Conservation (phyloP, 2,797 vertebrate genomes). For the Galaxias olidus region DNA sequence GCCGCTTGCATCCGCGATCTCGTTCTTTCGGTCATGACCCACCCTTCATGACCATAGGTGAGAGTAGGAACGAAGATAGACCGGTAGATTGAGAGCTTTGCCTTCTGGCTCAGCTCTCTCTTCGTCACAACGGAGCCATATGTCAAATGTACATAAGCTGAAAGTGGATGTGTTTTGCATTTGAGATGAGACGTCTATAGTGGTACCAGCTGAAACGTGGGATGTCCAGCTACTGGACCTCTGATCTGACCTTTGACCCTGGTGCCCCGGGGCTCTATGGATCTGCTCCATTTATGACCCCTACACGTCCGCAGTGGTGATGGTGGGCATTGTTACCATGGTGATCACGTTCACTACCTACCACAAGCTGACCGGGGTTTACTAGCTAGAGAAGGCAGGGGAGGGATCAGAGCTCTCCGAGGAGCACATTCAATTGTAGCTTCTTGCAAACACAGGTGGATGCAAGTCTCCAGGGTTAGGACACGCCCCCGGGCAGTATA, state of each 20-base stretch:
- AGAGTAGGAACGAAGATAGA: too few relatives aligned
- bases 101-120: too few relatives aligned
- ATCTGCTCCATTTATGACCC: constrained; percentile 35
- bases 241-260: constrained; percentile 36
- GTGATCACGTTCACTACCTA: constrained; percentile 44
- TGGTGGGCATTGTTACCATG: constrained; percentile 58
- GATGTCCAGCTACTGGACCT: too few relatives aligned
- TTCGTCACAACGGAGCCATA: too few relatives aligned
- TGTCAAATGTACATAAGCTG: too few relatives aligned
- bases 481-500: constrained; percentile 47
- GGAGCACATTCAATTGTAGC: constrained; percentile 63
- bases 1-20: too few relatives aligned
- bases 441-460: constrained; percentile 53
- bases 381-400: constrained; percentile 3
- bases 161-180: too few relatives aligned
- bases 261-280: constrained; percentile 24
- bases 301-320: constrained; percentile 28
- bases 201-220: too few relatives aligned
- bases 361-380: constrained; percentile 25
- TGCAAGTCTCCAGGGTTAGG: constrained; percentile 51
- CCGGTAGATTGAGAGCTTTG: too few relatives aligned
- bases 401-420: constrained; percentile 58
- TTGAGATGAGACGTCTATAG: too few relatives aligned
- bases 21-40: too few relatives aligned
- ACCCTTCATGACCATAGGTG: too few relatives aligned